Percentiles rank a stretch among this genome's conserved stretches.
phyloP scores from a whole-genome alignment of 2,113 vertebrate species.

The Pteronura brasiliensis region DNA sequence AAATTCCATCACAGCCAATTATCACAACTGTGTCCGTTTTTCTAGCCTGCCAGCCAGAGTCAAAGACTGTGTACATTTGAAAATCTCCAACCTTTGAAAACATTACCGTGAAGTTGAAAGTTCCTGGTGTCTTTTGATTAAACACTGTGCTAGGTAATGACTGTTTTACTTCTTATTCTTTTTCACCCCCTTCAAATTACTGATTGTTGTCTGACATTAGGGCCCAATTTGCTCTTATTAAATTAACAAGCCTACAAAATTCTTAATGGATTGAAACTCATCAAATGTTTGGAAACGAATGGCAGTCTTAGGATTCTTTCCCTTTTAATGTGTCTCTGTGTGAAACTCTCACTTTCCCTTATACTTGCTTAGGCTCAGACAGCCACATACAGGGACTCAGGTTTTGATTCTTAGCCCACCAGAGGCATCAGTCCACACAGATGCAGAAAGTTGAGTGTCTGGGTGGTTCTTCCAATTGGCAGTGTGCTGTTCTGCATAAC shows the following conservation, averaged over 20 bases:
- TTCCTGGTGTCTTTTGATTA: slow-evolving; percentile 80
- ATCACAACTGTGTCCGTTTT: slow-evolving; percentile 66
- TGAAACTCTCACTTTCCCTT: slow-evolving; percentile 75
- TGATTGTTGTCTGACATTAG: slow-evolving; percentile 84
- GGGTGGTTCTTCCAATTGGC: neutral
- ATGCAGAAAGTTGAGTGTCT: neutral
- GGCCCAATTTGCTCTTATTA: slow-evolving; percentile 79
- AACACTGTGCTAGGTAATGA: slow-evolving; percentile 81
- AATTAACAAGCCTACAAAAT: slow-evolving; percentile 83
- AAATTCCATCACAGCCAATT: slow-evolving; percentile 71
- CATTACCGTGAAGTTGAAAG: slow-evolving; percentile 71
- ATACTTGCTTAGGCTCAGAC: slow-evolving; percentile 65
- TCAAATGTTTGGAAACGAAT: slow-evolving; percentile 81
- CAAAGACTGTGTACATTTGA: slow-evolving; percentile 73
- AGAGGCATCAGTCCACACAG: slow-evolving; percentile 47
- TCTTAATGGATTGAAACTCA: slow-evolving; percentile 83
- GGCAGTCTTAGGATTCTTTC: slow-evolving; percentile 67
- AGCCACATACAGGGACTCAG: slow-evolving; percentile 66
- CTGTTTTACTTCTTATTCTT: slow-evolving; percentile 75
- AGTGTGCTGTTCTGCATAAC: neutral
- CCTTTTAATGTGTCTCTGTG: slow-evolving; percentile 49
- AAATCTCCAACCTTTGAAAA: slow-evolving; percentile 74
- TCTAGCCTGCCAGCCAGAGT: slow-evolving; percentile 53
- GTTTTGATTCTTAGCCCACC: slow-evolving; percentile 68
- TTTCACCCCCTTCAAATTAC: slow-evolving; percentile 78